phyloP scores from a whole-genome alignment of 2,888 invertebrate species.

The Leuctra nigra region DNA sequence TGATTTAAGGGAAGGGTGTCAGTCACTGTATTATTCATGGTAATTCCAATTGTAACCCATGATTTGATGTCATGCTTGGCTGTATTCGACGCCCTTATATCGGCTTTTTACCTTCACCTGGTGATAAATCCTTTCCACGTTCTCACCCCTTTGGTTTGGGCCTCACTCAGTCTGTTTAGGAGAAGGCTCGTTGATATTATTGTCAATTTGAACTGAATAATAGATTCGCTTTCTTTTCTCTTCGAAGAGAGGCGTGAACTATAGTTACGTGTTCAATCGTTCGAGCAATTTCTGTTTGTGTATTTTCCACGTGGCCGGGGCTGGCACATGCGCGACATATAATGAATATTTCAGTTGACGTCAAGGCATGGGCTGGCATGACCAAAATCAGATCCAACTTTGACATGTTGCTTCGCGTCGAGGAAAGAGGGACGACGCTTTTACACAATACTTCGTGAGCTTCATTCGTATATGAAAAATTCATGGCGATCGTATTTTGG shows the following conservation, averaged over 20 bases:
- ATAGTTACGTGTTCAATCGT: constrained; percentile 14
- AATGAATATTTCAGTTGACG: constrained; percentile 19
- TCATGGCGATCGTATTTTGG: constrained; percentile 8
- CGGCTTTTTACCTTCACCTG: no score
- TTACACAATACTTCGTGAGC: neutral
- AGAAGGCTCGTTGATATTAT: neutral
- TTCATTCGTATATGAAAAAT: neutral
- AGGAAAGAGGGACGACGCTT: no score
- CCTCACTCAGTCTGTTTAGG: no score
- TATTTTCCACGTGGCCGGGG: neutral
- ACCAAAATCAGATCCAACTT: no score
- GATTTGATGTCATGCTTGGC: no score
- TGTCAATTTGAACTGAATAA: constrained; percentile 15
- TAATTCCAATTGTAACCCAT: no score
- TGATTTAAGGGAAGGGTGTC: no score
- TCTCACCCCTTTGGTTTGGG: no score
- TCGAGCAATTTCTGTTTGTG: constrained; percentile 14
- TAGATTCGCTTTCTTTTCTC: constrained; percentile 8
- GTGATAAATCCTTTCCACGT: no score
- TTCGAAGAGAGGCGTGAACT: constrained; percentile 4
- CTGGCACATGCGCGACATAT: constrained; percentile 4
- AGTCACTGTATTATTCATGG: no score
- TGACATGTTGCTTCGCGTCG: no score
- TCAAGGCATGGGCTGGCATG: neutral
- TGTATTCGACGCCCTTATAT: no score